These are phyloP conservation scores for Sorex fumeus DNA, from an alignment of 2,113 vertebrate species.

Conservation along the genomic window DNA sequence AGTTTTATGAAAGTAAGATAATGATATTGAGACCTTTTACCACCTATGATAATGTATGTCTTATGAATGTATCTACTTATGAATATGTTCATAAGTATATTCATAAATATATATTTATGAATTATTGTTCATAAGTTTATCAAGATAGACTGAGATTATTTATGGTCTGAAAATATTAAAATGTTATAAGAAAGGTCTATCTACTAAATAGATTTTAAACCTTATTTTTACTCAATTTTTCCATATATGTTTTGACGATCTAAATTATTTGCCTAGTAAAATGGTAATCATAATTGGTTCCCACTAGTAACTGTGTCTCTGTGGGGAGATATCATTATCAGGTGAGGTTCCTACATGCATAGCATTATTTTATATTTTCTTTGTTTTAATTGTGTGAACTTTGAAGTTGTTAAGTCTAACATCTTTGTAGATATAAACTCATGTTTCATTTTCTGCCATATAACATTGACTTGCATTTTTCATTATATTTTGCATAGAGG, in stretches of 20 bases:
- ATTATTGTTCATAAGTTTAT: neutral
- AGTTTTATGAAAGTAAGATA: conserved; percentile 31
- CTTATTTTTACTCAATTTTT: conserved; percentile 55
- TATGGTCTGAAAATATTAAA: neutral
- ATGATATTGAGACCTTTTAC: neutral
- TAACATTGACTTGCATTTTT: conserved; percentile 60
- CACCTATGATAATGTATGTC: neutral
- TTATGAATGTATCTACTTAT: neutral
- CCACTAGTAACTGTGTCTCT: neutral
- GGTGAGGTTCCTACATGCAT: neutral
- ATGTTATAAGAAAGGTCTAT: neutral
- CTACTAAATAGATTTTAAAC: neutral
- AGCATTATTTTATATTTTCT: conserved; percentile 53
- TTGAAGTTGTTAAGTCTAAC: neutral
- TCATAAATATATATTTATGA: neutral
- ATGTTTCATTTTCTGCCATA: conserved; percentile 59
- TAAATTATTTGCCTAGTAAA: conserved; percentile 10
- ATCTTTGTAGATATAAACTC: conserved; percentile 49
- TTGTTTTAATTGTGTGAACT: conserved; percentile 40
- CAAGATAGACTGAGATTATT: conserved; percentile 17
- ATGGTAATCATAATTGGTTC: neutral
- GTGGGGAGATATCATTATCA: neutral
- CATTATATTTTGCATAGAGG: conserved; percentile 78
- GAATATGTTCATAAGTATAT: no score
- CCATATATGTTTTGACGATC: neutral